Conservation (phyloP, 2,113 vertebrate genomes). For the Megaleporinus macrocephalus region DNA sequence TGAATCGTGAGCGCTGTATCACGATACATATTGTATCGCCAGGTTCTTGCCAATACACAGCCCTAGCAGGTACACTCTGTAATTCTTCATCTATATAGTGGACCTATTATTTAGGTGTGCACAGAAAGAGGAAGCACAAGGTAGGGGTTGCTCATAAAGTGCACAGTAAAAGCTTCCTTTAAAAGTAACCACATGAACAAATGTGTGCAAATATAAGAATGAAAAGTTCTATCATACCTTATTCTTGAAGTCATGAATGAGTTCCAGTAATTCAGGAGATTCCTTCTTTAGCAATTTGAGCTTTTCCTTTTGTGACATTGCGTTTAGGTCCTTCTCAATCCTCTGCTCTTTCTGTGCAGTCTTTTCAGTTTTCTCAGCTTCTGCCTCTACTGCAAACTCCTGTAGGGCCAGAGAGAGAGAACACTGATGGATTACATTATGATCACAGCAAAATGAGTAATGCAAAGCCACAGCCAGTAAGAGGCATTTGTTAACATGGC, state of each 20-base stretch:
- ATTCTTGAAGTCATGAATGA: slow-evolving; percentile 90
- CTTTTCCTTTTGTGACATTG: slow-evolving; percentile 90
- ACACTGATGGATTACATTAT: background rate
- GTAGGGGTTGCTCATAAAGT: background rate
- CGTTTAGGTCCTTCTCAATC: slow-evolving; percentile 87
- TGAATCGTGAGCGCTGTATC: too few relatives aligned
- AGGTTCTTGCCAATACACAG: too few relatives aligned
- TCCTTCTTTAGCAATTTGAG: slow-evolving; percentile 93
- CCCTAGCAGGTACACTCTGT: too few relatives aligned
- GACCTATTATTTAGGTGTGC: background rate
- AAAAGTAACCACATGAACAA: too few relatives aligned
- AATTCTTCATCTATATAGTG: too few relatives aligned
- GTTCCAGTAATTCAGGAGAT: slow-evolving; percentile 92
- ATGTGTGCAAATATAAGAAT: background rate
- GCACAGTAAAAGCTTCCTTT: background rate
- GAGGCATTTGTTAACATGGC: too few relatives aligned
- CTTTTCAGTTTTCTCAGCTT: slow-evolving; percentile 57
- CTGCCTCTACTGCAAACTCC: slow-evolving; percentile 70
- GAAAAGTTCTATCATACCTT: slow-evolving; percentile 71
- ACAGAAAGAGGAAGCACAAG: background rate
- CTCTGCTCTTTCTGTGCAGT: slow-evolving; percentile 73
- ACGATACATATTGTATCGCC: too few relatives aligned
- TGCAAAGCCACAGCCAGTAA: background rate
- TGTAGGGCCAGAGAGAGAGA: slow-evolving; percentile 59
- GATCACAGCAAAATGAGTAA: background rate